Conservation (phyloP, 2,113 vertebrate genomes). For the Psittacula cyanocephala region DNA sequence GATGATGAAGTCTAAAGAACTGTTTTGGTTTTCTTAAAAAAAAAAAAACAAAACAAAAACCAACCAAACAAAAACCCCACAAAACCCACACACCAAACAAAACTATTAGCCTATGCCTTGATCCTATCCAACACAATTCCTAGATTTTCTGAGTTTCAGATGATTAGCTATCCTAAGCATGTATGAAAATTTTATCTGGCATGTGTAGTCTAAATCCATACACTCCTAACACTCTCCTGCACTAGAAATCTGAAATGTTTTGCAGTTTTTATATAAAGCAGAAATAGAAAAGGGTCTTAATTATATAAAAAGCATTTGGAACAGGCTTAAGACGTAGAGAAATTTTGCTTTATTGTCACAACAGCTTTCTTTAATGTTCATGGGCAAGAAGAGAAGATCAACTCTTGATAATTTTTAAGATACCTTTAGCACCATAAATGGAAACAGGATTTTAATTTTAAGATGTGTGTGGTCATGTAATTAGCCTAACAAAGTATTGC, state of each 20-base stretch:
- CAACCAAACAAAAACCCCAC: background rate
- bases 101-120: background rate
- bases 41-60: background rate
- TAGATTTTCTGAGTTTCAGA: background rate
- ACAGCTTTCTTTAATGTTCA: background rate
- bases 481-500: background rate
- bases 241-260: background rate
- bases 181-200: background rate
- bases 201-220: background rate
- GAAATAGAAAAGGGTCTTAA: background rate
- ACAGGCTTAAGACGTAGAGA: background rate
- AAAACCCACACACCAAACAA: background rate
- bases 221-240: background rate
- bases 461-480: background rate
- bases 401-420: background rate
- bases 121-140: background rate
- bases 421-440: conserved; percentile 44
- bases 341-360: conserved; percentile 36
- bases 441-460: background rate
- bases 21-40: background rate
- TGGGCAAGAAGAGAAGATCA: background rate
- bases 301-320: conserved; percentile 24
- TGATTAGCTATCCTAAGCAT: background rate
- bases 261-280: background rate
- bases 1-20: background rate